Percentiles rank a stretch among this genome's conserved stretches.
phyloP scores from a whole-genome alignment of 2,888 invertebrate species.

The Trachelus iudaicus region DNA sequence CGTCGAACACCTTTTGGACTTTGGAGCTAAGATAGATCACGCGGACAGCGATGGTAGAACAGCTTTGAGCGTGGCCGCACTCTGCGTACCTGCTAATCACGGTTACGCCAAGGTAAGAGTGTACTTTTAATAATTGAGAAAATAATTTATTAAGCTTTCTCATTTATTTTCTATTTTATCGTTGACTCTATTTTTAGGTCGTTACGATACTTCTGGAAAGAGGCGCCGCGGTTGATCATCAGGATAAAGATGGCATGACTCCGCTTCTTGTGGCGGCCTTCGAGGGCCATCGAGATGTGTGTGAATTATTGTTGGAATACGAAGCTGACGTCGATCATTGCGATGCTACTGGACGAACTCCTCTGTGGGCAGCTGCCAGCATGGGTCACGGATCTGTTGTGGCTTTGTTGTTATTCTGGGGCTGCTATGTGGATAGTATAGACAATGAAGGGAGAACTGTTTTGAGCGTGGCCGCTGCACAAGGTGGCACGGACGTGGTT shows the following conservation, averaged over 20 bases:
- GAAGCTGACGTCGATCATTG: slow-evolving; percentile 92
- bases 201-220: slow-evolving; percentile 81
- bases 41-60: slow-evolving; percentile 90
- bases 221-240: slow-evolving; percentile 84
- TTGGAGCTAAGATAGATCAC: slow-evolving; percentile 86
- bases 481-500: slow-evolving; percentile 90
- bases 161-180: not conserved
- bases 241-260: slow-evolving; percentile 89
- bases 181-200: slow-evolving; percentile 61
- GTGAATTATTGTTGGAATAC: slow-evolving; percentile 89
- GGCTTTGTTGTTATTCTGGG: slow-evolving; percentile 91
- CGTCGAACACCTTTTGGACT: slow-evolving; percentile 83
- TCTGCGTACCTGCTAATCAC: slow-evolving; percentile 84
- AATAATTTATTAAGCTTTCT: not conserved
- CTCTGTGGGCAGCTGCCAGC: slow-evolving; percentile 92
- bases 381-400: slow-evolving; percentile 91
- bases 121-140: not conserved
- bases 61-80: slow-evolving; percentile 87
- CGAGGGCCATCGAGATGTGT: slow-evolving; percentile 92
- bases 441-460: slow-evolving; percentile 95
- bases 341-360: slow-evolving; percentile 84
- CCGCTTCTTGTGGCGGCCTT: slow-evolving; percentile 90
- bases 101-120: slow-evolving; percentile 72
- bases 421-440: slow-evolving; percentile 94
- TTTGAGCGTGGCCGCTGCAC: slow-evolving; percentile 84